These are phyloP conservation scores for Athalia circularis DNA, from an alignment of 2,888 invertebrate species.

Conservation along the genomic window DNA sequence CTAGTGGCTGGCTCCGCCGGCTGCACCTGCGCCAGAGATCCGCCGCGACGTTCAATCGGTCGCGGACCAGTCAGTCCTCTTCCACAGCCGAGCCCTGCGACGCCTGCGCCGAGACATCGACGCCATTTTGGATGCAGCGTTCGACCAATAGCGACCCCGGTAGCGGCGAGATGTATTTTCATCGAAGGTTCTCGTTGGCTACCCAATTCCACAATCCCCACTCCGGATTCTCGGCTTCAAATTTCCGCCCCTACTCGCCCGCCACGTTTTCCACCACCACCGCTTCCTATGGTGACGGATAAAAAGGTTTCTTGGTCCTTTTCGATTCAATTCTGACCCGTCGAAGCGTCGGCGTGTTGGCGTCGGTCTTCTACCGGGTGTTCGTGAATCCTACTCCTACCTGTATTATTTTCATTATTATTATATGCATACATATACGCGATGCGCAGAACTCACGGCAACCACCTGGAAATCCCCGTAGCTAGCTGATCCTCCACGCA, in stretches of 20 bases:
- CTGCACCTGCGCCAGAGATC: slow-evolving; percentile 36
- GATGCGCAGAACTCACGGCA: slow-evolving; percentile 44
- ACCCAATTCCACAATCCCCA: slow-evolving; percentile 1
- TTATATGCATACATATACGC: too few relatives aligned
- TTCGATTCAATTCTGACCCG: slow-evolving; percentile 42
- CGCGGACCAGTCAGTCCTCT: neutral
- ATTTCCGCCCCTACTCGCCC: slow-evolving; percentile 1
- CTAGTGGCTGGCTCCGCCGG: neutral
- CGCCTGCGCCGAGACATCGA: slow-evolving; percentile 27
- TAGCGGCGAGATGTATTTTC: slow-evolving; percentile 36
- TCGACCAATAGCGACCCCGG: slow-evolving; percentile 20
- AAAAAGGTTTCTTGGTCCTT: slow-evolving; percentile 25
- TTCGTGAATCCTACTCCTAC: slow-evolving; percentile 46
- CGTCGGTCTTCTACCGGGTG: slow-evolving; percentile 44
- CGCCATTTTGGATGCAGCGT: slow-evolving; percentile 36
- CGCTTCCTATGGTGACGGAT: slow-evolving; percentile 9
- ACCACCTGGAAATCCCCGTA: slow-evolving; percentile 46
- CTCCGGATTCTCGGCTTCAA: neutral
- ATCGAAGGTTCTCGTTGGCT: slow-evolving; percentile 20
- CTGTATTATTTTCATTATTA: neutral
- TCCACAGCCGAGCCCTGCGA: neutral
- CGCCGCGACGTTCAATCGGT: neutral
- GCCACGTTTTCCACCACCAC: slow-evolving; percentile 13
- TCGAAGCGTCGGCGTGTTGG: slow-evolving; percentile 27
- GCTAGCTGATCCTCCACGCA: neutral